Evolutionary conservation across 2,113 vertebrate species (phyloP).

Genomic region (Petrocephalus zakoni): DNA sequence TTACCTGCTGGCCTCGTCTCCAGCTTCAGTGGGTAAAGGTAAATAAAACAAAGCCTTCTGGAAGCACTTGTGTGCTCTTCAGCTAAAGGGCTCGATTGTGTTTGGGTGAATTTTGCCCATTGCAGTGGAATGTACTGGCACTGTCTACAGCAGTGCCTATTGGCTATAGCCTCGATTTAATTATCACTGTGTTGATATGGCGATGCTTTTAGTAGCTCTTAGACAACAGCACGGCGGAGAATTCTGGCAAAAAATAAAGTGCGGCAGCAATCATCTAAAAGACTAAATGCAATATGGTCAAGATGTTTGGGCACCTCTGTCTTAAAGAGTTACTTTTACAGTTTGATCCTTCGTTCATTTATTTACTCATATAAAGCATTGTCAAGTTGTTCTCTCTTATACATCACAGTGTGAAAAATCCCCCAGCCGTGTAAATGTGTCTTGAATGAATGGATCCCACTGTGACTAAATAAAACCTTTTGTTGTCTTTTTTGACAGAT

Average conservation of each 20-base stretch:
- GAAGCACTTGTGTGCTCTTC: constrained; percentile 20
- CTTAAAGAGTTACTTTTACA: constrained; percentile 36
- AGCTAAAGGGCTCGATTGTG: constrained; percentile 25
- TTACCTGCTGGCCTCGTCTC: constrained; percentile 43
- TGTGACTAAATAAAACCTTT: not conserved
- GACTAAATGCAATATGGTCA: not conserved
- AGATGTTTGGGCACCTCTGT: constrained; percentile 28
- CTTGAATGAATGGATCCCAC: not conserved
- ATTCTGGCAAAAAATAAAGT: constrained; percentile 24
- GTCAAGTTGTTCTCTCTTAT: constrained; percentile 23
- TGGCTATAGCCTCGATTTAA: constrained; percentile 11
- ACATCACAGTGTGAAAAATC: not conserved
- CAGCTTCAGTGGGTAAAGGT: constrained; percentile 13
- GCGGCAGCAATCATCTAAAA: constrained; percentile 7
- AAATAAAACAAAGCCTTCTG: constrained; percentile 32
- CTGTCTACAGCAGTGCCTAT: not conserved
- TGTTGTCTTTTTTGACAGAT: constrained; percentile 59
- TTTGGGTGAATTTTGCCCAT: constrained; percentile 30
- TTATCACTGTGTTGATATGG: constrained; percentile 28
- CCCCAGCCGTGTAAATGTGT: not conserved
- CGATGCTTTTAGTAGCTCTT: constrained; percentile 12
- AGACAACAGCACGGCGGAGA: not conserved
- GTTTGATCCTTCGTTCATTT: constrained; percentile 25
- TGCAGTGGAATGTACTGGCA: not conserved
- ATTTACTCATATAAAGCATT: constrained; percentile 15